These are phyloP conservation scores for Antechinus flavipes DNA, from an alignment of 2,113 vertebrate species.

Conservation along the genomic window DNA sequence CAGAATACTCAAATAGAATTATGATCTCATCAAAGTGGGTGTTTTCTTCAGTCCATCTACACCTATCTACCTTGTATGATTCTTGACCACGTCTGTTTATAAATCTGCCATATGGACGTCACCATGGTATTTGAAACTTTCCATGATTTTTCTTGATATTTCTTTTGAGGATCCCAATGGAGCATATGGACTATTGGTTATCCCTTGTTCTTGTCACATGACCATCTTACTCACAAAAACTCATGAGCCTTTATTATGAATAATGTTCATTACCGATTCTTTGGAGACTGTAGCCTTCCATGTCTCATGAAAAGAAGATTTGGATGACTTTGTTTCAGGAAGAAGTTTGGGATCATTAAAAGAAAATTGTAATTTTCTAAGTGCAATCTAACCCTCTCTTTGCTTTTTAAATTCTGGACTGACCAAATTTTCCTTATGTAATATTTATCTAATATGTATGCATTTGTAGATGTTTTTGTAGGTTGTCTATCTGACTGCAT, in stretches of 20 bases:
- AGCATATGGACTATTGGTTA: neutral
- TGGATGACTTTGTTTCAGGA: neutral
- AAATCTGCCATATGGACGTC: neutral
- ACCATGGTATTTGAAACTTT: neutral
- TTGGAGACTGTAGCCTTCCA: neutral
- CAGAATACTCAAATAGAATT: neutral
- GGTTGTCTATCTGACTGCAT: too few relatives aligned
- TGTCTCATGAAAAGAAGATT: neutral
- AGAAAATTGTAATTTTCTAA: neutral
- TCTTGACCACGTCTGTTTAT: neutral
- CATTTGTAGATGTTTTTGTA: too few relatives aligned
- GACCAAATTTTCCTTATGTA: too few relatives aligned
- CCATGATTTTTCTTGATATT: neutral
- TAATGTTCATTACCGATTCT: neutral
- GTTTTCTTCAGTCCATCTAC: neutral
- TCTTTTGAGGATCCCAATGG: neutral
- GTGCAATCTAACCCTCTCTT: neutral
- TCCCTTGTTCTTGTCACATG: neutral
- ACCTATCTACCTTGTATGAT: neutral
- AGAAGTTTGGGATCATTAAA: neutral
- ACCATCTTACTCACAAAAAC: neutral
- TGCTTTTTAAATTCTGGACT: too few relatives aligned
- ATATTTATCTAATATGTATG: too few relatives aligned
- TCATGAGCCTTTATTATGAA: neutral
- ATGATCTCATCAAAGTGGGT: neutral